Evolutionary conservation across 2,888 invertebrate genomes (phyloP).

Genomic region (Tribolium freemani): DNA sequence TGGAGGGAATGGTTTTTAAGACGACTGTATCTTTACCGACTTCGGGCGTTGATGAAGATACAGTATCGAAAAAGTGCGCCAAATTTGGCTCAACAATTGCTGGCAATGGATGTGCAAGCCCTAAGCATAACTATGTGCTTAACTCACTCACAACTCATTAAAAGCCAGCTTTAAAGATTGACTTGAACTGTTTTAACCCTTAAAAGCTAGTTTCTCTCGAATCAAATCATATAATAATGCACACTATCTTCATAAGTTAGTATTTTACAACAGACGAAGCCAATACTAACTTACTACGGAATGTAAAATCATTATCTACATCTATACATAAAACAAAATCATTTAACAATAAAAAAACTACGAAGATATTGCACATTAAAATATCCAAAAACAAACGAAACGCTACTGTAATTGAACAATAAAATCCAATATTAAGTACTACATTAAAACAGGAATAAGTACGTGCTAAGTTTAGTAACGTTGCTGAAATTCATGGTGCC

Average conservation of each 20-base stretch:
- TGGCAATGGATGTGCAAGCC: slow-evolving; percentile 65
- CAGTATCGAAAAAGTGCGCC: slow-evolving; percentile 60
- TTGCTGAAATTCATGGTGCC: slow-evolving; percentile 97
- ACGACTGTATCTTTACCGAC: slow-evolving; percentile 30
- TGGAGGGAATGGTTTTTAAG: slow-evolving; percentile 67
- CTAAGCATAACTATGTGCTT: slow-evolving; percentile 64
- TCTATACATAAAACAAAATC: slow-evolving; percentile 32
- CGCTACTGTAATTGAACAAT: slow-evolving; percentile 36
- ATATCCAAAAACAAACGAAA: slow-evolving; percentile 24
- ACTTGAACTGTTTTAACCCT: slow-evolving; percentile 50
- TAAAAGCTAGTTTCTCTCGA: slow-evolving; percentile 47
- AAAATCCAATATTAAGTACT: slow-evolving; percentile 41
- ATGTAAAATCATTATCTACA: slow-evolving; percentile 29
- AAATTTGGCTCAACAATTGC: slow-evolving; percentile 59
- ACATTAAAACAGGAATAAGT: slow-evolving; percentile 40
- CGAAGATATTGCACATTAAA: slow-evolving; percentile 41
- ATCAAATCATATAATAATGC: slow-evolving; percentile 47
- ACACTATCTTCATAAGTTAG: slow-evolving; percentile 52
- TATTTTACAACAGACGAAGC: slow-evolving; percentile 40
- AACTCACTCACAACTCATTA: slow-evolving; percentile 58
- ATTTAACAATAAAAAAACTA: slow-evolving; percentile 39
- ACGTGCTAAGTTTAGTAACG: slow-evolving; percentile 75
- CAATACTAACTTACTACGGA: slow-evolving; percentile 41
- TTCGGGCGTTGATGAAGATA: slow-evolving; percentile 45
- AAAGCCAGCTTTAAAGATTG: slow-evolving; percentile 57